phyloP scores from a whole-genome alignment of 2,797 vertebrate species.

The Crypturellus tataupa region DNA sequence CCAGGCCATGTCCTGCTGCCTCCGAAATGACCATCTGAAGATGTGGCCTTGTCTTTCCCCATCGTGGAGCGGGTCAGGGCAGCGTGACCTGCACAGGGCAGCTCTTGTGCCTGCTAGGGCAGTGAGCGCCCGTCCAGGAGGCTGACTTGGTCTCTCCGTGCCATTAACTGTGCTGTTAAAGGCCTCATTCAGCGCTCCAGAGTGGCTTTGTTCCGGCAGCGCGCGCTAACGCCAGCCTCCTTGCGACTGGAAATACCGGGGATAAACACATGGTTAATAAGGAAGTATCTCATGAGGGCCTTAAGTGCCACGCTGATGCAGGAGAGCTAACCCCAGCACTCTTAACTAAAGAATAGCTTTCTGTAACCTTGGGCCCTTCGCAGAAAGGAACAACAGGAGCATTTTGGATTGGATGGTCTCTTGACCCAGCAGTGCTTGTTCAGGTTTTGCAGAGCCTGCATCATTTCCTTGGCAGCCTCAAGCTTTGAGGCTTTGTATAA shows the following conservation, averaged over 20 bases:
- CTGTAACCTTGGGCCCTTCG: not conserved
- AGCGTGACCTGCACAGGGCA: fast-evolving
- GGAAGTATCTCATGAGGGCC: not conserved
- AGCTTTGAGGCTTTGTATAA: no score
- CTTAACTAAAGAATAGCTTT: not conserved
- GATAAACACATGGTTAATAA: not conserved
- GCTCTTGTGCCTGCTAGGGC: not conserved
- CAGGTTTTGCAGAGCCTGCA: constrained; percentile 8
- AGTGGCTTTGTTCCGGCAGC: not conserved
- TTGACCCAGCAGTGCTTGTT: constrained; percentile 7
- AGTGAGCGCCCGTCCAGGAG: not conserved
- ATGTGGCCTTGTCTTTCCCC: not conserved
- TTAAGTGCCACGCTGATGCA: not conserved
- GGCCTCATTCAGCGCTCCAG: not conserved
- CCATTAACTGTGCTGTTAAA: not conserved
- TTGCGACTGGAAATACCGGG: not conserved
- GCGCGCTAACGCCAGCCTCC: fast-evolving
- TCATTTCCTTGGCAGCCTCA: not conserved
- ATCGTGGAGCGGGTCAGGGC: not conserved
- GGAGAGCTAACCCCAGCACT: not conserved
- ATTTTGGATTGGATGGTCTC: not conserved
- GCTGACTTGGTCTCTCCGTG: not conserved
- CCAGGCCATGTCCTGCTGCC: not conserved
- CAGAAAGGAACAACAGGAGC: not conserved
- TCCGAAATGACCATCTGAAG: fast-evolving